Evolutionary conservation across 2,113 vertebrate genomes (phyloP).

Genomic region (Vimba vimba): DNA sequence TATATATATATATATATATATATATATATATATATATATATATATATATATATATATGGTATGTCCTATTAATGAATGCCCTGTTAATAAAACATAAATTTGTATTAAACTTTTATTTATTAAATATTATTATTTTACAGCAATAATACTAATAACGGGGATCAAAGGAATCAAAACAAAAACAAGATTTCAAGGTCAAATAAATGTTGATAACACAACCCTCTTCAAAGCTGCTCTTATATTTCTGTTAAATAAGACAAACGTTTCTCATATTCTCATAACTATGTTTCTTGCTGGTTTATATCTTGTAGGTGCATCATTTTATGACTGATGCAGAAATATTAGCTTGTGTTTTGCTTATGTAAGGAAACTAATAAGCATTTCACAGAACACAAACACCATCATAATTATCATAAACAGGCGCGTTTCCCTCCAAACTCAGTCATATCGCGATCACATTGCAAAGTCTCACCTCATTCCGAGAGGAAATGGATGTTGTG

Average conservation of each 20-base stretch:
- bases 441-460: background rate
- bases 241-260: background rate
- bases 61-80: too few relatives aligned
- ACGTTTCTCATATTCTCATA: background rate
- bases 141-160: too few relatives aligned
- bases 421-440: background rate
- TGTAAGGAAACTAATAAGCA: background rate
- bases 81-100: too few relatives aligned
- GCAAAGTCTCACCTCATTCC: conserved; percentile 32
- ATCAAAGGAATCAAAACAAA: background rate
- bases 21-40: background rate
- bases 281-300: too few relatives aligned
- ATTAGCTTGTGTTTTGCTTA: background rate
- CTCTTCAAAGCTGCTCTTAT: background rate
- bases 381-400: background rate
- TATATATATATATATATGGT: background rate
- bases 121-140: background rate
- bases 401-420: background rate
- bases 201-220: background rate
- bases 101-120: background rate
- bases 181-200: background rate
- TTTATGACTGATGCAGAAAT: background rate
- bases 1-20: background rate
- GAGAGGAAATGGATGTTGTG: background rate
- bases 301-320: background rate